Percentiles rank a stretch among this genome's conserved stretches.
phyloP scores from a whole-genome alignment of 2,797 vertebrate genomes.

The Enteromius viviparus region DNA sequence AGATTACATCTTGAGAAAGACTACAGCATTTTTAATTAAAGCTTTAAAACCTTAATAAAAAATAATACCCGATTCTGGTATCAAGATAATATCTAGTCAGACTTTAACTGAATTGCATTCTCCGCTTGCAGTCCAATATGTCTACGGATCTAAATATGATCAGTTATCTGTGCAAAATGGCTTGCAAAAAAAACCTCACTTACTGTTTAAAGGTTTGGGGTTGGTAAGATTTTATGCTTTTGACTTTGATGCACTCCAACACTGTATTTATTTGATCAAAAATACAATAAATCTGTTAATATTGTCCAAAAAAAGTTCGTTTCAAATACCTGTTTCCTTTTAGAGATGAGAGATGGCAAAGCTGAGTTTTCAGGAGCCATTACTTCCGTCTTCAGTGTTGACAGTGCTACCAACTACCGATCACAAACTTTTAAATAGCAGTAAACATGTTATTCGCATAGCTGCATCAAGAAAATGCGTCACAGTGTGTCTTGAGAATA shows the following conservation, averaged over 20 bases:
- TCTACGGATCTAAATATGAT: conserved; percentile 1
- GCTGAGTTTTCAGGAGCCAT: neutral
- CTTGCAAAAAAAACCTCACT: neutral
- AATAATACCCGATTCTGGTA: neutral
- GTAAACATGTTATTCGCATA: neutral
- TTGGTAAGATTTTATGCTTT: neutral
- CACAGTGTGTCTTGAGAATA: neutral
- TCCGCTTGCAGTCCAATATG: neutral
- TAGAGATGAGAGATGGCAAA: neutral
- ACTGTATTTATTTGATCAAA: neutral
- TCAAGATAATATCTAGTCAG: conserved; percentile 15
- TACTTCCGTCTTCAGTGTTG: neutral
- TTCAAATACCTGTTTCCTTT: neutral
- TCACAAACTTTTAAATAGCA: neutral
- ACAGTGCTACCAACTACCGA: neutral
- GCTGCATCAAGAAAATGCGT: neutral
- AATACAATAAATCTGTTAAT: neutral
- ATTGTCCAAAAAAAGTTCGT: neutral
- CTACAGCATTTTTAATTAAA: conserved; percentile 1
- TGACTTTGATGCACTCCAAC: neutral
- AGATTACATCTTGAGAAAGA: conserved; percentile 22
- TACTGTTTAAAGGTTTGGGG: neutral
- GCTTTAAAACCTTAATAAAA: conserved; percentile 17
- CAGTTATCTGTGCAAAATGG: conserved; percentile 8
- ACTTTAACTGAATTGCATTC: neutral